Base-by-base conservation (phyloP, 2,113 vertebrate species). In the Hiodon alosoides region DNA sequence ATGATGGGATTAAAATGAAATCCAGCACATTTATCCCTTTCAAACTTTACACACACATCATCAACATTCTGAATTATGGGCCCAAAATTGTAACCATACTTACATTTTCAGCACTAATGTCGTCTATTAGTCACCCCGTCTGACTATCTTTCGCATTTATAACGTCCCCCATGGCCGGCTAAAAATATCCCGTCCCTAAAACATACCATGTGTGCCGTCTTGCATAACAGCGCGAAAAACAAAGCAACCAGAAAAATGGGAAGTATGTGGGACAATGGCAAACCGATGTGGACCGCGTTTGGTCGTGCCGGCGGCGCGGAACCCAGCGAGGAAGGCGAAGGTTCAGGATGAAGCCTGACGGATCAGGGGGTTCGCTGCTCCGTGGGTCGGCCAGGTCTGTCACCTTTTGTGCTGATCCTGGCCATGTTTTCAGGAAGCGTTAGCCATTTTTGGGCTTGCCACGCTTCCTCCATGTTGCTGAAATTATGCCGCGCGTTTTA, bases 161-260 rank as follows among this genome's bases (percentile, higher is more conserved):
- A 14, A 13, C 8, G 3, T 62, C 57, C 71, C 47, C 16, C 57
- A 51, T 62, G 69, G 67, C 67, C 58, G 13, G 80, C 86, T 90
- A 90, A 90, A 91, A 89, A 90, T 90, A 90, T 82, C 84, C 54
- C 74, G 57, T 52, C 79, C 80, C 70, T 89, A 86, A 90, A 87
- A 76, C 82, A 79, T 89, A 87, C 84, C 88, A 86, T 86, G 81
- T 90, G 87, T 66, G 68, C 13, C 13, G 67, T 76, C 60, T 90
- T 90, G 84, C 85, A 76, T 90, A 90, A 89, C 83, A 58, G 50
- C 77, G 75, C 55, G 60, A 52, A 61, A 31, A 31, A 31, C 73
- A 76, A 81, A 54, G 55, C 75, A 84, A 73, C 70, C 47, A 51
- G 54, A 62, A 48, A 31, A 60, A 50, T 16, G 13, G 11, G 46